Conservation (phyloP, 2,113 vertebrate genomes). For the Phasianus colchicus region DNA sequence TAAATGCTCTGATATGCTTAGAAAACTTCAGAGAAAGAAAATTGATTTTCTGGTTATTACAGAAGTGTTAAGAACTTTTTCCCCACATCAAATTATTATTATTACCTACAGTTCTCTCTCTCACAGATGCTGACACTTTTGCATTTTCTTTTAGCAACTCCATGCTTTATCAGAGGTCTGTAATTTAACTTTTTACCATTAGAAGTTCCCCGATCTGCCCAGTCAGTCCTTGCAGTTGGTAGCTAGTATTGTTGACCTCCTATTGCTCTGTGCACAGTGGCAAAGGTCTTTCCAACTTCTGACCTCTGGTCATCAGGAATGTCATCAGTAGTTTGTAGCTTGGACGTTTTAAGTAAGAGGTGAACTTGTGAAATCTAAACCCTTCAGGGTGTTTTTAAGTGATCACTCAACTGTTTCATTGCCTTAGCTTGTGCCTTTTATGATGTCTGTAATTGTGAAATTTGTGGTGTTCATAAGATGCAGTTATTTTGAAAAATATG, state of each 20-base stretch:
- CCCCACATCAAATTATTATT: background rate
- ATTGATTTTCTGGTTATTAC: background rate
- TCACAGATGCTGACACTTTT: background rate
- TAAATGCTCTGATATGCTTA: background rate
- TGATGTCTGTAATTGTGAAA: constrained; percentile 34
- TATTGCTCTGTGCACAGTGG: constrained; percentile 56
- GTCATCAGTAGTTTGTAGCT: constrained; percentile 69
- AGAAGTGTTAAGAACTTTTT: background rate
- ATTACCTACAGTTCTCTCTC: background rate
- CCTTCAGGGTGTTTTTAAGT: constrained; percentile 64
- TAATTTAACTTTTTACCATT: constrained; percentile 31
- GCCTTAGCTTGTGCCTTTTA: constrained; percentile 64
- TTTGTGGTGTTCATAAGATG: background rate
- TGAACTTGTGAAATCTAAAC: constrained; percentile 78
- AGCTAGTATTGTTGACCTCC: constrained; percentile 59
- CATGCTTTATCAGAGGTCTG: background rate
- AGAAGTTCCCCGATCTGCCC: constrained; percentile 9
- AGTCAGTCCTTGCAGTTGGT: constrained; percentile 31
- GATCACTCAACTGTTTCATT: constrained; percentile 70
- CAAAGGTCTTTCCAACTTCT: constrained; percentile 62
- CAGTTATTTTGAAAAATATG: constrained; percentile 32
- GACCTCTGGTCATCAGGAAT: constrained; percentile 70
- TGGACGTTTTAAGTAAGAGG: constrained; percentile 70
- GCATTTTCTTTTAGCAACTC: background rate
- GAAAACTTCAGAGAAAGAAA: background rate